These are phyloP conservation scores for Watsonalla binaria DNA, from an alignment of 2,888 invertebrate genomes.

Conservation along the genomic window DNA sequence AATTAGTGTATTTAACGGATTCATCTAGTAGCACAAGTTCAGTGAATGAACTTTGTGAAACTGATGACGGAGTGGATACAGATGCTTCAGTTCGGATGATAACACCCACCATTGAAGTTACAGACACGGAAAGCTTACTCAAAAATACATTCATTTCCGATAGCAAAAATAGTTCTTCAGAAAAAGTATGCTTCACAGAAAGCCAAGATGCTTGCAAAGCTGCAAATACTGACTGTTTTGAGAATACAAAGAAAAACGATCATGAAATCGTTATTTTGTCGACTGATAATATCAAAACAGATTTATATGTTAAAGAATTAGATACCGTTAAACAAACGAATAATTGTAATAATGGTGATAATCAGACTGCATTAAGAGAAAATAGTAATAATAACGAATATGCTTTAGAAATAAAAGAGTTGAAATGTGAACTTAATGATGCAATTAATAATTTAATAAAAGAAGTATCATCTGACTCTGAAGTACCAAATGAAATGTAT, in stretches of 20 bases:
- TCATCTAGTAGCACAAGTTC: constrained; percentile 82
- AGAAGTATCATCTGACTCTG: constrained; percentile 61
- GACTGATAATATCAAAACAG: constrained; percentile 59
- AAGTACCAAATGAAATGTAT: constrained; percentile 38
- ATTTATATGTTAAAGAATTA: constrained; percentile 62
- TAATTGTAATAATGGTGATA: constrained; percentile 5
- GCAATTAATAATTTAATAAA: constrained; percentile 70
- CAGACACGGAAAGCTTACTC: constrained; percentile 61
- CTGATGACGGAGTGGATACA: constrained; percentile 62
- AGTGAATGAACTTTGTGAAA: constrained; percentile 72
- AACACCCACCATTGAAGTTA: constrained; percentile 73
- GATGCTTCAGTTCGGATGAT: constrained; percentile 70
- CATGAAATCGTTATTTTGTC: constrained; percentile 65
- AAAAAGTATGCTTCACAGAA: constrained; percentile 1
- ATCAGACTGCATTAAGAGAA: constrained; percentile 1
- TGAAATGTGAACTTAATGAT: constrained; percentile 69
- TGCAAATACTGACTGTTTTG: constrained; percentile 8
- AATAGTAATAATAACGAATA: constrained; percentile 28
- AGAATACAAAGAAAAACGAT: constrained; percentile 8
- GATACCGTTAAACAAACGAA: constrained; percentile 18
- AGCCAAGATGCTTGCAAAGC: constrained; percentile 7
- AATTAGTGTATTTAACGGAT: constrained; percentile 84
- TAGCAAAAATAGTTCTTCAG: constrained; percentile 7
- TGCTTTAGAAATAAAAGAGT: constrained; percentile 62
- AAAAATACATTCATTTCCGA: constrained; percentile 49